Conservation (phyloP, 2,797 vertebrate species). For the Rhinogobio ventralis region DNA sequence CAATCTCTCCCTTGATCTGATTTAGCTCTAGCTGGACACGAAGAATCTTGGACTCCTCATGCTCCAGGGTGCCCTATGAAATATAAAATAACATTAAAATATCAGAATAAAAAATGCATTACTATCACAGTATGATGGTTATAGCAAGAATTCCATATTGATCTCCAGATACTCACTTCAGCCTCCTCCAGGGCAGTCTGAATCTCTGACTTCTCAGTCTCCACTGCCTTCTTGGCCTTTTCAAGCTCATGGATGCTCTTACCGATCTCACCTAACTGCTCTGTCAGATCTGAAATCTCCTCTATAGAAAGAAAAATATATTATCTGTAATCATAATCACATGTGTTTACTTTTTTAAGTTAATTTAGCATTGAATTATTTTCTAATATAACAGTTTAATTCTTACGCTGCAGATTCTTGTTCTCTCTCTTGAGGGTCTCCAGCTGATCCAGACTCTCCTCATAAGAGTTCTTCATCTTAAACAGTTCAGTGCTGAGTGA, state of each 20-base stretch:
- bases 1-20: slow-evolving; percentile 87
- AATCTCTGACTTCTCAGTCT: slow-evolving; percentile 85
- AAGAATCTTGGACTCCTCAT: slow-evolving; percentile 88
- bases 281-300: slow-evolving; percentile 88
- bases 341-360: too few species aligned
- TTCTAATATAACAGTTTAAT: too few species aligned
- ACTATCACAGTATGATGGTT: too few species aligned
- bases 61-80: slow-evolving; percentile 85
- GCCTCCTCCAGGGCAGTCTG: slow-evolving; percentile 86
- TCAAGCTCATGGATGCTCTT: slow-evolving; percentile 87
- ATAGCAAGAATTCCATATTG: not conserved
- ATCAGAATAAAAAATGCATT: too few species aligned
- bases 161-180: slow-evolving; percentile 72
- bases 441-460: too few species aligned
- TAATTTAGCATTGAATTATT: too few species aligned
- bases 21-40: slow-evolving; percentile 86
- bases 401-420: too few species aligned
- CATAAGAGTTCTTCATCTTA: too few species aligned
- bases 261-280: slow-evolving; percentile 85
- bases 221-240: slow-evolving; percentile 84
- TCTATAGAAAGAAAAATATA: too few species aligned
- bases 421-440: too few species aligned
- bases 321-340: too few species aligned
- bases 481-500: too few species aligned
- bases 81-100: not conserved